Conservation (phyloP, 2,113 vertebrate species). For the Geococcyx californianus region DNA sequence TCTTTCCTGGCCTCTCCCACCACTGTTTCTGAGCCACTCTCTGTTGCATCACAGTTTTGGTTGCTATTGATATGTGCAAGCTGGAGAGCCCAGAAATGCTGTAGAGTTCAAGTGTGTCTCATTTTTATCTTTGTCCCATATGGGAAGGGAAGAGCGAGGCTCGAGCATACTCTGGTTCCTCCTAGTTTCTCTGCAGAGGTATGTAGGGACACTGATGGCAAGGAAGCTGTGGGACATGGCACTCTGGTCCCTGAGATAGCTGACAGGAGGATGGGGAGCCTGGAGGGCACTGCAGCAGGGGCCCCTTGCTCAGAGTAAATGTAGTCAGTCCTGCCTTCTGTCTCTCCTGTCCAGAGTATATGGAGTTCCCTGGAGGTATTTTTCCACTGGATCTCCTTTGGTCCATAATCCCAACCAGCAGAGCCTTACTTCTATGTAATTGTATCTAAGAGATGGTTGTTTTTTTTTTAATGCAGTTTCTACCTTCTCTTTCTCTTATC, state of each 20-base stretch:
- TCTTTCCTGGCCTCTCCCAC: neutral
- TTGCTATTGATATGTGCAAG: neutral
- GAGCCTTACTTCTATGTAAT: neutral
- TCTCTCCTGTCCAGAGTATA: neutral
- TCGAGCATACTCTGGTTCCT: neutral
- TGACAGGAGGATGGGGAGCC: neutral
- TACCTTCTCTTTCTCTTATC: neutral
- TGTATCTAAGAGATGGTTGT: neutral
- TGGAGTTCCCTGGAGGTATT: neutral
- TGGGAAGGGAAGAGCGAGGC: neutral
- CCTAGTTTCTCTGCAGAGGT: neutral
- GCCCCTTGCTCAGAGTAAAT: neutral
- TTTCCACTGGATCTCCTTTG: neutral
- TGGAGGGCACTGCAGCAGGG: neutral
- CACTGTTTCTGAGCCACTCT: neutral
- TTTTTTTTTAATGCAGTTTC: neutral
- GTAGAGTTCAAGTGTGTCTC: neutral
- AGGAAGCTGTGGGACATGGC: neutral
- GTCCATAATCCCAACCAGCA: neutral
- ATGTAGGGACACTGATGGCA: neutral
- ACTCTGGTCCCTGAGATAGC: neutral
- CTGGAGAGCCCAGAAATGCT: neutral
- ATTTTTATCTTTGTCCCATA: neutral
- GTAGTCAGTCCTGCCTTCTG: neutral
- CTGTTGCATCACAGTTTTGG: neutral